phyloP scores from a whole-genome alignment of 2,113 vertebrate species.

The Pipra filicauda region DNA sequence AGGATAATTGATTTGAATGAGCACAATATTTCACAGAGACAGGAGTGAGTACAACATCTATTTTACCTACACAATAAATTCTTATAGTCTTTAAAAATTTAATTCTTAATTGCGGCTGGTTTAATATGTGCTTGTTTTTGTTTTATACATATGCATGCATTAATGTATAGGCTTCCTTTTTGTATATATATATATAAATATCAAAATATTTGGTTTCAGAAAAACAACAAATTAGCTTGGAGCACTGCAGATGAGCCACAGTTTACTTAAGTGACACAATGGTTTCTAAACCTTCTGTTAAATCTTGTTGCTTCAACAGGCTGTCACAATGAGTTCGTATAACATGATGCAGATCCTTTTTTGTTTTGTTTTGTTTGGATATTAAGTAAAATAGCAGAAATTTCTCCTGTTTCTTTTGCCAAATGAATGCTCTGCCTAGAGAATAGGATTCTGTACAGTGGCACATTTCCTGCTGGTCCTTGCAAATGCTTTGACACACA shows the following conservation, averaged over 20 bases:
- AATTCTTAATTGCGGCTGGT: neutral
- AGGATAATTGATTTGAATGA: constrained; percentile 54
- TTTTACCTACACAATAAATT: neutral
- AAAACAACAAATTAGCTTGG: neutral
- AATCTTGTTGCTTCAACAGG: neutral
- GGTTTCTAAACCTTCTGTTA: neutral
- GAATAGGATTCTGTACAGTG: neutral
- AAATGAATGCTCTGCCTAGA: neutral
- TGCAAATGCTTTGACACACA: neutral
- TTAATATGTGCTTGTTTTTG: neutral
- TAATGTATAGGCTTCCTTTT: neutral
- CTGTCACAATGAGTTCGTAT: neutral
- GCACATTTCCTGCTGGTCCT: neutral
- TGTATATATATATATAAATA: neutral
- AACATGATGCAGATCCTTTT: neutral
- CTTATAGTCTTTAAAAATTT: neutral
- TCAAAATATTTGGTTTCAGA: neutral
- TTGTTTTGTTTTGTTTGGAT: neutral
- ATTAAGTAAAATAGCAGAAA: neutral
- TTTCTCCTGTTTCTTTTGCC: neutral
- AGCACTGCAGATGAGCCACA: neutral
- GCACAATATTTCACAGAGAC: constrained; percentile 7
- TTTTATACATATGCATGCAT: rapidly evolving
- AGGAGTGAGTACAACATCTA: neutral
- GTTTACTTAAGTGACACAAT: neutral